Conservation (phyloP, 2,797 vertebrate species). For the Labeo calbasu region DNA sequence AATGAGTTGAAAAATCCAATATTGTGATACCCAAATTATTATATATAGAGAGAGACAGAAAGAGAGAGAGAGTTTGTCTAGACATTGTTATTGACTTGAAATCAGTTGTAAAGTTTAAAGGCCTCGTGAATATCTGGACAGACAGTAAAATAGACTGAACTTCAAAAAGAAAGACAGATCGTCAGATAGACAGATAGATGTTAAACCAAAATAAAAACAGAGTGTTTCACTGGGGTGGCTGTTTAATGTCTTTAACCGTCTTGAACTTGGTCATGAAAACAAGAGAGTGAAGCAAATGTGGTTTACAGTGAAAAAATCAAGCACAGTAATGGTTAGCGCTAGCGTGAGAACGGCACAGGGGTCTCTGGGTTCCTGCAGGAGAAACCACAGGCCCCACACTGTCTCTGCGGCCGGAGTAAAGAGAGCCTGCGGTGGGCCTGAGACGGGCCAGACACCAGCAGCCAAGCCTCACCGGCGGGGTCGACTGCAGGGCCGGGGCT, state of each 20-base stretch:
- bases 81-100: not conserved
- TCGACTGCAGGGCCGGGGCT: not conserved
- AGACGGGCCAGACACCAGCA: slow-evolving; percentile 57
- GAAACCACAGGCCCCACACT: slow-evolving; percentile 77
- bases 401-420: slow-evolving; percentile 69
- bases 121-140: not conserved
- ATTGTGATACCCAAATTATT: too few relatives aligned
- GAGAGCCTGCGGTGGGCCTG: slow-evolving; percentile 49
- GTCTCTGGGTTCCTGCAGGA: slow-evolving; percentile 41
- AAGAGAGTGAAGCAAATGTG: not conserved
- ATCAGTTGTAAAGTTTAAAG: not conserved
- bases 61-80: not conserved
- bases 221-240: not conserved
- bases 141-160: not conserved
- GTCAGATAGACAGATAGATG: not conserved
- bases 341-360: slow-evolving; percentile 11
- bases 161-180: not conserved
- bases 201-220: not conserved
- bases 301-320: not conserved
- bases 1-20: too few relatives aligned
- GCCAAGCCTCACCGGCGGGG: slow-evolving; percentile 43
- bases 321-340: not conserved
- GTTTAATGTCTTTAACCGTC: not conserved
- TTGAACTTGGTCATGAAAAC: slow-evolving; percentile 21
- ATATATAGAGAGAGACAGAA: too few relatives aligned